Base-by-base conservation (phyloP, 2,113 vertebrate genomes). In the Motacilla tschutschensis region DNA sequence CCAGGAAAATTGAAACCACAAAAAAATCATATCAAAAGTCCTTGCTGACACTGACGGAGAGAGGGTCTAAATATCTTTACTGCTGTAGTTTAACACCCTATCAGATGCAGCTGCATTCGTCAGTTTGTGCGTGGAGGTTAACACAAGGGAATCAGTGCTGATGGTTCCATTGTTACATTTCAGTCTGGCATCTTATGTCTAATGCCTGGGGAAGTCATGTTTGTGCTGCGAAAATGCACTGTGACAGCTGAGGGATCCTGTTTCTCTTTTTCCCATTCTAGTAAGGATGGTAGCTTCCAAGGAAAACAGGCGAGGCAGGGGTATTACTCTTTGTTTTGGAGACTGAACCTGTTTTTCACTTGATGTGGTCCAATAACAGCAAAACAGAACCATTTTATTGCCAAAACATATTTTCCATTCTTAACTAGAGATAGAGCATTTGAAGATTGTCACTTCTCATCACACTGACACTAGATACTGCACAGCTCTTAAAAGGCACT, bases 121-220 rank as follows among this genome's bases (percentile, higher is more conserved):
- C 18, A 17, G 6, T 43, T 55, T 2, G 4, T 57, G 3, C 4
- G 3, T 17, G 14, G 28, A 73, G 3, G 29, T 46, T 73, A 46
- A 31, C 51, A 58, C 43, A 66, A 54, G 10, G 9, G 12, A 67
- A n/a, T 4, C 0, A 0, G 17, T 40, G 6, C 35, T 57, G n/a
- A 44, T 0, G 8, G 36, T 29, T 85, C 59, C 54, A 18, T 17
- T 82, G 17, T 22, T 79, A 36, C 4, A 18, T 26, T 79, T 81
- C 29, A 69, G 33, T 20, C 16, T 70, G 16, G 1, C 7, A 33
- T 62, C 58, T 83, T 77, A 29, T 6, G 7, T 14, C 31, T 51
- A 28, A 44, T 28, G 15, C 43, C 47, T 44, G 35, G 14, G 33
- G 21, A 33, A 60, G 31, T 54, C 19, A 11, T 10, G 21, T 43